Percentiles rank a stretch among this genome's conserved stretches.
Evolutionary conservation across 2,888 invertebrate genomes (phyloP).

Genomic region (Cryptops parisi): DNA sequence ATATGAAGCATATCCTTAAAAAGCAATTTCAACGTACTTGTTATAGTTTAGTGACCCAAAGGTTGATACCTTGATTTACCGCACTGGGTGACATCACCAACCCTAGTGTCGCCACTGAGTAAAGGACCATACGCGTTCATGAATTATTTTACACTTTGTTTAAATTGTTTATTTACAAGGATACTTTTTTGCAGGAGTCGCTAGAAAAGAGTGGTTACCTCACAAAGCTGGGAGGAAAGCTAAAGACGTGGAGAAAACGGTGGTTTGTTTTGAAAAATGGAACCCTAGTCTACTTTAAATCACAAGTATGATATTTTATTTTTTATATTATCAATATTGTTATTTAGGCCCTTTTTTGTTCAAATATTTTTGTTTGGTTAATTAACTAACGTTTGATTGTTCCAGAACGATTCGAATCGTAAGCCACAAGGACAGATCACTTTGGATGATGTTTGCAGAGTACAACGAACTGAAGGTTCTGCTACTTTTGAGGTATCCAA

Average conservation of each 20-base stretch:
- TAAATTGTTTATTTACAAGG: neutral
- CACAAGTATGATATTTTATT: conserved; percentile 42
- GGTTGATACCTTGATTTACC: too few relatives aligned
- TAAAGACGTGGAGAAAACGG: conserved; percentile 91
- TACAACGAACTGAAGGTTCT: conserved; percentile 83
- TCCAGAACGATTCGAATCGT: conserved; percentile 31
- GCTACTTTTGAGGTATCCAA: conserved; percentile 61
- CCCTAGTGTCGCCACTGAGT: too few relatives aligned
- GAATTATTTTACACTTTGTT: neutral
- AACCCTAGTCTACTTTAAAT: conserved; percentile 84
- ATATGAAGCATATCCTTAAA: too few relatives aligned
- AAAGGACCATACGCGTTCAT: too few relatives aligned
- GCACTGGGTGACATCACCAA: too few relatives aligned
- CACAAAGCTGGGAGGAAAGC: conserved; percentile 79
- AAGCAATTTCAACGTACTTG: too few relatives aligned
- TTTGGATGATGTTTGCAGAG: conserved; percentile 80
- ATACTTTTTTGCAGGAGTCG: conserved; percentile 26
- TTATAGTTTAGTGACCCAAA: too few relatives aligned
- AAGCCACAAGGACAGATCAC: conserved; percentile 88
- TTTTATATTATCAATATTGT: neutral
- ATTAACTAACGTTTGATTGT: neutral
- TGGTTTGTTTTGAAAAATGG: conserved; percentile 95
- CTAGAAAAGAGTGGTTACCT: conserved; percentile 80
- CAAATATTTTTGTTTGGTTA: neutral
- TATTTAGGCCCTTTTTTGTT: neutral